A percentile compares a stretch with the other conserved stretches of the same genome.
phyloP scores from a whole-genome alignment of 2,888 invertebrate species.

The Dyspetes luteomarginatus region DNA sequence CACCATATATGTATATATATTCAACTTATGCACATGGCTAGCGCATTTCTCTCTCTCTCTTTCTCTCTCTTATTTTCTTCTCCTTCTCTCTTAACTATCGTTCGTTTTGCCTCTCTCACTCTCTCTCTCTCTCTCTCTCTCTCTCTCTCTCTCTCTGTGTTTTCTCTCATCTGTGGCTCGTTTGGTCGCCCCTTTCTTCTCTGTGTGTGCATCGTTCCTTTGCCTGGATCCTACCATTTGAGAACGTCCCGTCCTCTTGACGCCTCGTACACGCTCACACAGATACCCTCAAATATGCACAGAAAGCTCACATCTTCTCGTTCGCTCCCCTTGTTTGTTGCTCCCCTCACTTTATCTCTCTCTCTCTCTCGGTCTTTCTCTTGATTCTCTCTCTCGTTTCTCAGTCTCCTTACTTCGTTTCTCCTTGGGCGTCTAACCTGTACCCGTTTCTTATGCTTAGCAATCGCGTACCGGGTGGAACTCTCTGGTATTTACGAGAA shows the following conservation, averaged over 20 bases:
- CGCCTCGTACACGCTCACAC: slow-evolving; percentile 53
- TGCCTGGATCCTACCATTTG: slow-evolving; percentile 47
- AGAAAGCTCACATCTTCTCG: slow-evolving; percentile 31
- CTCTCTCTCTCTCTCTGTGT: slow-evolving; percentile 52
- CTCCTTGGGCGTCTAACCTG: slow-evolving; percentile 76
- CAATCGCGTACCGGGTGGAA: slow-evolving; percentile 74
- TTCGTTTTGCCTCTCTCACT: slow-evolving; percentile 48
- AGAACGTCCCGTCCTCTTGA: slow-evolving; percentile 52
- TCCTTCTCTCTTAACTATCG: slow-evolving; percentile 7
- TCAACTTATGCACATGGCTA: slow-evolving; percentile 36
- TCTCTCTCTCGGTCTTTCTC: slow-evolving; percentile 58
- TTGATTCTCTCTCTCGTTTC: slow-evolving; percentile 66
- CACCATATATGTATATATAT: slow-evolving; percentile 7
- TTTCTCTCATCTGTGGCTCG: slow-evolving; percentile 17
- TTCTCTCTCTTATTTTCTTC: slow-evolving; percentile 52
- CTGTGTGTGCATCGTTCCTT: slow-evolving; percentile 51
- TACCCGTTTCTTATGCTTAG: slow-evolving; percentile 80
- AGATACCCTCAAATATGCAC: slow-evolving; percentile 16
- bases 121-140: slow-evolving; percentile 54
- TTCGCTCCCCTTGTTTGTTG: slow-evolving; percentile 41
- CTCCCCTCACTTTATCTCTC: neutral
- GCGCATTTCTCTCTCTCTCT: slow-evolving; percentile 46
- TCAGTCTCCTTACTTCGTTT: slow-evolving; percentile 76
- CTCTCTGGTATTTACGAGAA: too few species aligned
- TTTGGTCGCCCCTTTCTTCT: slow-evolving; percentile 49